A percentile compares a stretch with the other conserved stretches of the same genome.
These are phyloP conservation scores for Paradisaea rubra DNA, from an alignment of 2,113 vertebrate species.

Conservation along the genomic window DNA sequence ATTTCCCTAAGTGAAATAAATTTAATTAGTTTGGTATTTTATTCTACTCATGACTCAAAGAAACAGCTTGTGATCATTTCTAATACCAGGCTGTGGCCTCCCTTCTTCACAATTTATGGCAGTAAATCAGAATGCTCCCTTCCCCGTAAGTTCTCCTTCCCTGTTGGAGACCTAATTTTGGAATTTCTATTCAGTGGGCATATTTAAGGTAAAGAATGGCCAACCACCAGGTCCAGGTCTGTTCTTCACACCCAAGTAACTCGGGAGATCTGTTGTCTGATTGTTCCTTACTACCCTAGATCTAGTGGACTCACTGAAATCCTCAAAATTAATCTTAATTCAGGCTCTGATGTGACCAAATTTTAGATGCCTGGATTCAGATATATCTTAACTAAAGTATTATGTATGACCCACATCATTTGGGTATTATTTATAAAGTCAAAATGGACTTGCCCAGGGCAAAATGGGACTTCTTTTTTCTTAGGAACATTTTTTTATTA, in stretches of 20 bases:
- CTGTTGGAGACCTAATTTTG: not conserved
- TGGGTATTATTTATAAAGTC: not conserved
- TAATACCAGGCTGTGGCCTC: not conserved
- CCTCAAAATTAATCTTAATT: not conserved
- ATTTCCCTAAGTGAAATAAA: not conserved
- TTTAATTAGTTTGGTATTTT: not conserved
- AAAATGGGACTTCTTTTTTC: not conserved
- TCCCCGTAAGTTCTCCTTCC: not conserved
- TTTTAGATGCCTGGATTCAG: not conserved
- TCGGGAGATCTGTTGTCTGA: not conserved
- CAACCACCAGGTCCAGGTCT: not conserved
- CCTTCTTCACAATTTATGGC: not conserved
- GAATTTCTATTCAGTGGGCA: not conserved
- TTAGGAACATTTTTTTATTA: not conserved
- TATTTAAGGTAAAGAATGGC: not conserved
- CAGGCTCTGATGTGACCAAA: not conserved
- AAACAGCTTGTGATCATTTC: not conserved
- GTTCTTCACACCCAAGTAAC: not conserved
- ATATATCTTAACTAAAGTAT: not conserved
- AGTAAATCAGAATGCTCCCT: not conserved
- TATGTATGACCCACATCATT: not conserved
- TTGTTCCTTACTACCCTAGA: not conserved
- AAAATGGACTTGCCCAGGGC: not conserved
- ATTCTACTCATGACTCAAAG: not conserved
- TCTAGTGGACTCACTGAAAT: not conserved